Evolutionary conservation across 2,888 invertebrate genomes (phyloP), one percentile per base, ranked within the genome.

Genomic region (Cephalotes varians): DNA sequence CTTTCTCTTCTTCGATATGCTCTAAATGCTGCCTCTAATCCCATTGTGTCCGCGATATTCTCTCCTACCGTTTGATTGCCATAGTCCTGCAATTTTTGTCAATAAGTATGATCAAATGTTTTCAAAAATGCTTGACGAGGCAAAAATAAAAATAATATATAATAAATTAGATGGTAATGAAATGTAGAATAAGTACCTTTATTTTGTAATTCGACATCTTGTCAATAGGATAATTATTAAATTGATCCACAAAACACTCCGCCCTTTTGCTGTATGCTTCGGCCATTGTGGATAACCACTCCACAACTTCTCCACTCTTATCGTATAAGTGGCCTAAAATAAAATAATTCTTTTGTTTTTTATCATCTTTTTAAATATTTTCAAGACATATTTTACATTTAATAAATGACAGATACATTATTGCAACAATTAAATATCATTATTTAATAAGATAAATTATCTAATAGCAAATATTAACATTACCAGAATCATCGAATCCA

Each of bases 21-120:
- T 90, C 95, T 93, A 89, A 96, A 97, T 0, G 97, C 97, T 56
- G 97, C 96, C 87, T 97, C 96, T 72, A 98, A 94, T 0, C 98
- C 98, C 85, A 97, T 98, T 94, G 98, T 97, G 95, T 98, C 98
- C 0, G 98, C 98, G 81, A 98, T 98, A 95, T 98, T 98, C 95
- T 98, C 98, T 64, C 97, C 97, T 90, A 97, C 96, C 31, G 98
- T 98, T 93, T 95, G 96, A 91, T 96, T 86, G 0, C 89, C 88
- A 93, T 96, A 96, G 87, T 96, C 95, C 96, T 96, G 91, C 5
- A 85, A 85, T 58, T 47, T 28, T 37, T 0, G 0, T 12, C 10
- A 56, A 31, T 12, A 4, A 31, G 1, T 44, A 12, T 10, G 2
- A 37, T 44, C 1, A 28, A 56, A 15, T 15, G 2, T 25, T 74